These are phyloP conservation scores for Coryphaenoides rupestris DNA, from an alignment of 2,113 vertebrate genomes.

Conservation along the genomic window DNA sequence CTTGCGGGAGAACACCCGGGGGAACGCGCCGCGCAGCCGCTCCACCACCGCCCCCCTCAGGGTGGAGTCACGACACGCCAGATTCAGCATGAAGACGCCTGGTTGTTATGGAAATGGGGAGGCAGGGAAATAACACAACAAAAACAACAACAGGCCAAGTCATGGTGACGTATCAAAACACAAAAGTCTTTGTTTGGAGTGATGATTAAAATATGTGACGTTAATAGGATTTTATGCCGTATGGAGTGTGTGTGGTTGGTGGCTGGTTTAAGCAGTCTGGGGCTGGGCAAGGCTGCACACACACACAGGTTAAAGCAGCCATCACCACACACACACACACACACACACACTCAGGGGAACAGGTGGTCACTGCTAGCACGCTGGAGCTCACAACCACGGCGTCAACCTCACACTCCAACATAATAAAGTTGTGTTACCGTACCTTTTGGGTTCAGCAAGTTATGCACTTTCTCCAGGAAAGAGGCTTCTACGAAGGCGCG, in stretches of 20 bases:
- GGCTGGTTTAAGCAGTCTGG: too few relatives aligned
- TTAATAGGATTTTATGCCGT: too few relatives aligned
- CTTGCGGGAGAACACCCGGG: constrained; percentile 72
- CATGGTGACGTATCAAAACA: background rate
- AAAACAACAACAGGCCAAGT: too few relatives aligned
- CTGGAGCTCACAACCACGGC: too few relatives aligned
- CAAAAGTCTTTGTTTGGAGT: background rate
- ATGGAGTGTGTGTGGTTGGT: too few relatives aligned
- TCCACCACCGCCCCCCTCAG: constrained; percentile 79
- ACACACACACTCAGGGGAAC: too few relatives aligned
- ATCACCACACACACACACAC: too few relatives aligned
- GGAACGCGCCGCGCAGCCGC: constrained; percentile 75
- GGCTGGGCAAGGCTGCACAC: too few relatives aligned
- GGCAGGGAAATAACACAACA: background rate
- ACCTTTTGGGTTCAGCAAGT: constrained; percentile 82
- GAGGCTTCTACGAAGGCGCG: constrained; percentile 83
- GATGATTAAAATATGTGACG: background rate
- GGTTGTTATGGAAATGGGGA: constrained; percentile 2
- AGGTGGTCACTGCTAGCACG: too few relatives aligned
- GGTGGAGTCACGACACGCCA: constrained; percentile 84
- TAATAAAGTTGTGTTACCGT: constrained; percentile 20
- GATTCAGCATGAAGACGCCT: constrained; percentile 93
- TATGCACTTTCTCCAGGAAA: constrained; percentile 82
- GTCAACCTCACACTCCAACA: too few relatives aligned
- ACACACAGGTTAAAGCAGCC: too few relatives aligned